Evolutionary conservation across 1,140 invertebrate species (phyloP).

Genomic region (Battus philenor): DNA sequence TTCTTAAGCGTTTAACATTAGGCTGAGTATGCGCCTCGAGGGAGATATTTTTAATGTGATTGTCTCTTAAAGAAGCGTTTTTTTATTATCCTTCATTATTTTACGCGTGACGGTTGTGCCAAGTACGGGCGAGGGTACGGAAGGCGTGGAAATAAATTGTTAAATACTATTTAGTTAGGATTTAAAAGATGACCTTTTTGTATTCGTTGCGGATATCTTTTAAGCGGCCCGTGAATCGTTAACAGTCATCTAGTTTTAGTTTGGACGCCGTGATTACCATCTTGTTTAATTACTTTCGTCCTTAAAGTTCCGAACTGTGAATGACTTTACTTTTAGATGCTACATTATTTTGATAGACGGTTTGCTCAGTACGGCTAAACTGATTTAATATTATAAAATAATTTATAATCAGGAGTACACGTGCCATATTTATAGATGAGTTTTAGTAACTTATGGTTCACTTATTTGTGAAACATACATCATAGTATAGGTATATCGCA

Average conservation of each 20-base stretch:
- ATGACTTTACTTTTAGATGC: too few species aligned
- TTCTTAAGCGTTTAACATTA: slow-evolving; percentile 22
- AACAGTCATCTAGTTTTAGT: background rate
- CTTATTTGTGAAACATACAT: too few species aligned
- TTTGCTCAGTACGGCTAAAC: too few species aligned
- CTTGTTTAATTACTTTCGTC: background rate
- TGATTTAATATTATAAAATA: too few species aligned
- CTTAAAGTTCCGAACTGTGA: background rate
- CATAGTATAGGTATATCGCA: too few species aligned
- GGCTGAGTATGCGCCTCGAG: slow-evolving; percentile 18
- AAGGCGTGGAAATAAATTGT: slow-evolving; percentile 10
- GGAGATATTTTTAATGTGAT: slow-evolving; percentile 31
- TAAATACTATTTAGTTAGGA: slow-evolving; percentile 11
- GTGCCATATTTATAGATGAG: too few species aligned
- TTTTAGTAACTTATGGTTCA: too few species aligned
- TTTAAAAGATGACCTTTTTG: slow-evolving; percentile 2
- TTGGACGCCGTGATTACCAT: background rate
- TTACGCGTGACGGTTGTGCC: slow-evolving; percentile 18
- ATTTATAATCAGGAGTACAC: too few species aligned
- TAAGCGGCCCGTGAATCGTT: background rate
- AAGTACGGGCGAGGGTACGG: slow-evolving; percentile 8
- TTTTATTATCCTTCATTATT: slow-evolving; percentile 44
- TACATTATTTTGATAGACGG: too few species aligned
- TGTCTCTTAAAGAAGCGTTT: slow-evolving; percentile 31
- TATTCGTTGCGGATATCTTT: background rate